These are phyloP conservation scores for Drosophila bipectinata DNA, from an alignment of 1,140 invertebrate species.

Conservation along the genomic window DNA sequence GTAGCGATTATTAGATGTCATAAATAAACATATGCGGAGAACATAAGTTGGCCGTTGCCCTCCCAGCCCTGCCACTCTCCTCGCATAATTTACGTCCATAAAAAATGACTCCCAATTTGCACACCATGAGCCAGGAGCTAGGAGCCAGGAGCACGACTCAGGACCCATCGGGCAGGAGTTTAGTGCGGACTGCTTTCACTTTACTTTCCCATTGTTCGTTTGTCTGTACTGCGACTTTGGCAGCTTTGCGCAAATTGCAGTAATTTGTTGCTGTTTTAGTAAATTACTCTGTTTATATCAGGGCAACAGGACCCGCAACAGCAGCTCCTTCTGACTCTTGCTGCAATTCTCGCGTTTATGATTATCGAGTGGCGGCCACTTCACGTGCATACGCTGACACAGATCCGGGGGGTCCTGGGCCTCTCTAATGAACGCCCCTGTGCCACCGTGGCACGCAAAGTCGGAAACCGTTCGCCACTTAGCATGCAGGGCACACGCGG, in stretches of 20 bases:
- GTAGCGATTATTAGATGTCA: constrained; percentile 75
- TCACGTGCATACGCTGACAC: constrained; percentile 41
- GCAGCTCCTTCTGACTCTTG: constrained; percentile 20
- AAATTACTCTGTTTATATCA: constrained; percentile 79
- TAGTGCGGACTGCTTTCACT: constrained; percentile 11
- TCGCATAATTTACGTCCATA: constrained; percentile 75
- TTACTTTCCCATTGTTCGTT: constrained; percentile 5
- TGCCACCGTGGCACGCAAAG: constrained; percentile 53
- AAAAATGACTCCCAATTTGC: constrained; percentile 77
- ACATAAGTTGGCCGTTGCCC: constrained; percentile 56
- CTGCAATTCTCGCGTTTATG: constrained; percentile 57
- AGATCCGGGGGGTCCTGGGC: constrained; percentile 25
- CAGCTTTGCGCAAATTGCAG: constrained; percentile 78
- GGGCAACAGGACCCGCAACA: not conserved
- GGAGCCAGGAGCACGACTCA: constrained; percentile 10
- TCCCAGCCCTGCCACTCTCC: constrained; percentile 17
- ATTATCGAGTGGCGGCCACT: constrained; percentile 71
- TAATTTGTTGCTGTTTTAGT: constrained; percentile 82
- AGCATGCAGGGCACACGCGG: constrained; percentile 55
- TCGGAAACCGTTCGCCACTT: constrained; percentile 39
- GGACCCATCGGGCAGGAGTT: constrained; percentile 3
- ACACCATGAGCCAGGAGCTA: constrained; percentile 49
- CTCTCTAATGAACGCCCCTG: constrained; percentile 36
- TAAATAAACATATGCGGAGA: constrained; percentile 79
- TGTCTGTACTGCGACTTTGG: constrained; percentile 60